Conservation (phyloP, 2,797 vertebrate species). For the Ctenopoma multispine region DNA sequence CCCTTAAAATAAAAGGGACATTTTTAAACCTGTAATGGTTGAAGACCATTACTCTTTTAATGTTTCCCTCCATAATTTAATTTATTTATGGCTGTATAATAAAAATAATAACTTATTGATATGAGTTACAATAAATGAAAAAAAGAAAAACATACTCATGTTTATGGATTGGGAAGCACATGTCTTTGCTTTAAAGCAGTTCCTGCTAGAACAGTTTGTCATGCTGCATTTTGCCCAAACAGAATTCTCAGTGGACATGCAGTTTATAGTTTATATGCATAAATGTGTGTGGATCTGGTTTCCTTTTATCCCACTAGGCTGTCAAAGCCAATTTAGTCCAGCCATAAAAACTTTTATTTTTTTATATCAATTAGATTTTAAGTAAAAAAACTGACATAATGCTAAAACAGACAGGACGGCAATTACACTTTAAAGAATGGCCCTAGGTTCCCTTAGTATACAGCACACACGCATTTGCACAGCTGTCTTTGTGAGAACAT, state of each 20-base stretch:
- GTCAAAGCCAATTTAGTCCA: slow-evolving; percentile 72
- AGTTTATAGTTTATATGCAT: slow-evolving; percentile 35
- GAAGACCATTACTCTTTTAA: no score
- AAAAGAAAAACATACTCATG: slow-evolving; percentile 12
- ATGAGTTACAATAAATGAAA: background rate
- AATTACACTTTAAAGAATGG: slow-evolving; percentile 69
- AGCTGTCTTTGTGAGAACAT: background rate
- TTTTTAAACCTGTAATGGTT: background rate
- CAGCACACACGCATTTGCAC: slow-evolving; percentile 13
- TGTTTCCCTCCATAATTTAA: background rate
- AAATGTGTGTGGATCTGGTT: slow-evolving; percentile 44
- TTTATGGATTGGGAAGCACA: slow-evolving; percentile 27
- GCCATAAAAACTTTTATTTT: slow-evolving; percentile 64
- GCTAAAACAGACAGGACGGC: slow-evolving; percentile 57
- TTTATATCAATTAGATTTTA: slow-evolving; percentile 73
- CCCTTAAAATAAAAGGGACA: no score
- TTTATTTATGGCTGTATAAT: background rate
- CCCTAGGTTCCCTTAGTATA: slow-evolving; percentile 28
- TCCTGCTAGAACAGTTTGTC: slow-evolving; percentile 39
- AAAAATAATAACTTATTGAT: background rate
- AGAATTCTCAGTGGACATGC: slow-evolving; percentile 31
- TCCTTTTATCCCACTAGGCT: slow-evolving; percentile 50
- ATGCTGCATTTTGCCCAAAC: slow-evolving; percentile 41
- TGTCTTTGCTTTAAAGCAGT: slow-evolving; percentile 30
- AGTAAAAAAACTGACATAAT: slow-evolving; percentile 72